phyloP scores from a whole-genome alignment of 2,113 vertebrate species.

The Paramisgurnus dabryanus region DNA sequence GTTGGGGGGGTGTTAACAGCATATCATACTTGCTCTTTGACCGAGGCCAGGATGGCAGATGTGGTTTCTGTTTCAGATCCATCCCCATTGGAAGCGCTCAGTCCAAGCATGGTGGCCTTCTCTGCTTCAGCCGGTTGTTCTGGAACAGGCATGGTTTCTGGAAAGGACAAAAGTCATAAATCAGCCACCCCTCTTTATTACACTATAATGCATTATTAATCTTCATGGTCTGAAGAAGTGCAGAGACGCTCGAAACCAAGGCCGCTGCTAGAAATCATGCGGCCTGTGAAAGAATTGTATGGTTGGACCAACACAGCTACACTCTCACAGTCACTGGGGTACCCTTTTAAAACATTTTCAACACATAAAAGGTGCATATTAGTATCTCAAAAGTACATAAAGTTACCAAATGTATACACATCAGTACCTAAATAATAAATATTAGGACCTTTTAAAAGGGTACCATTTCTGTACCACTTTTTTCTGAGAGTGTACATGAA shows the following conservation, averaged over 20 bases:
- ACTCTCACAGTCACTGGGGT: no score
- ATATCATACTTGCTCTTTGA: constrained; percentile 93
- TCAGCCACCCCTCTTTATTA: background rate
- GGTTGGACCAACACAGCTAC: no score
- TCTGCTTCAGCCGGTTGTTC: constrained; percentile 92
- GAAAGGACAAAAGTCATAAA: constrained; percentile 42
- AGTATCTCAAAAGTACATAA: no score
- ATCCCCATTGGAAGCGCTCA: constrained; percentile 90
- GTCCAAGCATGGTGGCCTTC: constrained; percentile 87
- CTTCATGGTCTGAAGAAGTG: background rate
- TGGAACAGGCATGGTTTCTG: constrained; percentile 95
- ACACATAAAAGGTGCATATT: no score
- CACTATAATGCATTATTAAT: background rate
- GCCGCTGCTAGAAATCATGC: no score
- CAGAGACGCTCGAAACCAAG: background rate
- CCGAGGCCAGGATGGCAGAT: constrained; percentile 95
- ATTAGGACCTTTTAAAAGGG: no score
- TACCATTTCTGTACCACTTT: no score
- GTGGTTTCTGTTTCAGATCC: constrained; percentile 92
- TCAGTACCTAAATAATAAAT: no score
- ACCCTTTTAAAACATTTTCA: no score
- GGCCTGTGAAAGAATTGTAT: no score
- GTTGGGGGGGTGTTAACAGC: background rate
- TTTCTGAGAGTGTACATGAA: no score
- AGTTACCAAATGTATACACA: no score